Base-by-base conservation (phyloP, 1,140 invertebrate species). In the Aphis gossypii region DNA sequence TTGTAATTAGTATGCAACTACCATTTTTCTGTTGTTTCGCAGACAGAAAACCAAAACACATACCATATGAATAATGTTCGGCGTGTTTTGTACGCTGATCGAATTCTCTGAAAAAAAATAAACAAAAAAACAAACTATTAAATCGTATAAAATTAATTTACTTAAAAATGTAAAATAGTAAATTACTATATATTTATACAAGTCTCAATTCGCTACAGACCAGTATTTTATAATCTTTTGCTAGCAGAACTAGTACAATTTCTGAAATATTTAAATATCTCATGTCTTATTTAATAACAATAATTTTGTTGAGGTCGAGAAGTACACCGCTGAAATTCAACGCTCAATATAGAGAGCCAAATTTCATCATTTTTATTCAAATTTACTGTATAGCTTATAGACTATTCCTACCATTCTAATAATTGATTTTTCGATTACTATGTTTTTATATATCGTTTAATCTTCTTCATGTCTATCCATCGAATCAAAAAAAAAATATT, bases 31-130 rank as follows among this genome's bases (percentile, higher is more conserved):
- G 23, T 90, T 90, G 88, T 56, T 90, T 90, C 38, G 51, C 25
- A 90, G 54, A 60, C 48, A 90, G 23, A 90, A 90, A 38, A 90
- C 23, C 51, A 90, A 41, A 41, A 60, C 51, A 25, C 51, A 90
- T 18, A 14, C 18, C 54, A 90, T 3, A 25, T 90, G 35, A 56
- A 90, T 14, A 23, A 56, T 60, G 51, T 60, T 90, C 38, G 88
- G 88, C 41, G 35, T 90, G 23, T 90, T 56, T 60, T 60, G 88
- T 18, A 56, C 20, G 35, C 54, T 56, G 35, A 38, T 90, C 41
- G 88, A 90, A 30, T 54, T 25, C 1, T 51, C 88, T 90, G 88
- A 46, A 46, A 46, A 46, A 90, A 30, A 44, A 86, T 30, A 56
- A 60, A 60, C 25, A 2, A 8, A 56, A n/a, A 2, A 20, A n/a